Conservation (phyloP, 2,113 vertebrate genomes). For the Nicator chloris region DNA sequence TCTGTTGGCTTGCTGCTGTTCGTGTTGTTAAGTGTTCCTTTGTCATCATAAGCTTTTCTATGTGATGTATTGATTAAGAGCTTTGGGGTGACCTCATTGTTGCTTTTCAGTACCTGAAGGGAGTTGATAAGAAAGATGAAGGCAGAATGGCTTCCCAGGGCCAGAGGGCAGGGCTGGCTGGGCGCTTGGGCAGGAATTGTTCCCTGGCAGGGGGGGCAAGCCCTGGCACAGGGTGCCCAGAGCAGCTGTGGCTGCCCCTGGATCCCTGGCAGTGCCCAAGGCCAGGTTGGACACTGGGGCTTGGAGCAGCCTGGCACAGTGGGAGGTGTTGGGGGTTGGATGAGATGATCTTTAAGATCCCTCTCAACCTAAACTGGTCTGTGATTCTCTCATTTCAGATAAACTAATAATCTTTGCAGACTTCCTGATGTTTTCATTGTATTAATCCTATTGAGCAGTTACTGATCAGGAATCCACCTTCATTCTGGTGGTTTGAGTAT, state of each 20-base stretch:
- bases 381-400: neutral
- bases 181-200: accelerated
- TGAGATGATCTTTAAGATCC: neutral
- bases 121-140: neutral
- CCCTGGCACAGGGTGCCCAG: neutral
- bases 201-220: neutral
- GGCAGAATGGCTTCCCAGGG: neutral
- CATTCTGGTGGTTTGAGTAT: neutral
- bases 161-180: neutral
- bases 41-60: neutral
- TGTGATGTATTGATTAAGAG: neutral
- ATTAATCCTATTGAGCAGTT: neutral
- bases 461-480: neutral
- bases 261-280: neutral
- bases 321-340: neutral
- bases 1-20: neutral
- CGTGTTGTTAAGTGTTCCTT: neutral
- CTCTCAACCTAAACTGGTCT: neutral
- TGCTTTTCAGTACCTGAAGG: neutral
- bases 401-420: neutral
- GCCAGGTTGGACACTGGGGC: neutral
- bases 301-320: neutral
- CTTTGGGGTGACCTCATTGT: neutral
- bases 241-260: neutral
- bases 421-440: neutral